Base-by-base conservation (phyloP, 2,797 vertebrate species). In the Trachurus trachurus region DNA sequence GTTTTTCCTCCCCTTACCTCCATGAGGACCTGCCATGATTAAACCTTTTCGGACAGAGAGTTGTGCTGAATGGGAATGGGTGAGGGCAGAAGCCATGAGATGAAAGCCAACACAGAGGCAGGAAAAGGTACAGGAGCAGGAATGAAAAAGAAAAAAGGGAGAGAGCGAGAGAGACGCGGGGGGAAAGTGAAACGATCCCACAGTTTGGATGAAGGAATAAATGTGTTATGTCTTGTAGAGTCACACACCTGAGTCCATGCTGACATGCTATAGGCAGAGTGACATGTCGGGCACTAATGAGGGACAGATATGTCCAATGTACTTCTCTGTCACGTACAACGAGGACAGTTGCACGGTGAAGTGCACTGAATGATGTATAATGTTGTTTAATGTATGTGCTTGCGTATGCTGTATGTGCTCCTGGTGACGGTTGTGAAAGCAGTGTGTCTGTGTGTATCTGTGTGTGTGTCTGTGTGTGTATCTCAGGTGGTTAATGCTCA, bases 211-310 rank as follows among this genome's bases (percentile, higher is more conserved):
- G 63, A 75, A 75, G 40, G 40, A 67, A 71, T 66, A 53, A 76
- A 71, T 56, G 26, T 42, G 34, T 60, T 50, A 16, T 44, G 8
- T 49, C 5, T 34, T 61, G 47, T 57, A 12, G n/a, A 84, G 26
- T 72, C 49, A 29, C 57, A 31, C 44, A 83, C 84, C 80, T 84
- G 70, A 19, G 67, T 53, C 52, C 16, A 26, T 26, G 21, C 52
- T 52, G 63, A n/a, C 1, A 13, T 70, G 71, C 69, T 50, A 37
- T 15, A 57, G 53, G 53, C 31, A 0, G 16, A 60, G 74, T 79
- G 74, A 68, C 53, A 65, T 78, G 76, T 86, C 80, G 73, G 49
- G 67, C 80, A 59, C 56, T 89, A 91, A 88, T 80, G 81, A 86
- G 80, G 45, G 52, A 71, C 58, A 16, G 21, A 68, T 69, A 45